Conservation (phyloP, 2,888 invertebrate species). For the Lamellibrachia satsuma region DNA sequence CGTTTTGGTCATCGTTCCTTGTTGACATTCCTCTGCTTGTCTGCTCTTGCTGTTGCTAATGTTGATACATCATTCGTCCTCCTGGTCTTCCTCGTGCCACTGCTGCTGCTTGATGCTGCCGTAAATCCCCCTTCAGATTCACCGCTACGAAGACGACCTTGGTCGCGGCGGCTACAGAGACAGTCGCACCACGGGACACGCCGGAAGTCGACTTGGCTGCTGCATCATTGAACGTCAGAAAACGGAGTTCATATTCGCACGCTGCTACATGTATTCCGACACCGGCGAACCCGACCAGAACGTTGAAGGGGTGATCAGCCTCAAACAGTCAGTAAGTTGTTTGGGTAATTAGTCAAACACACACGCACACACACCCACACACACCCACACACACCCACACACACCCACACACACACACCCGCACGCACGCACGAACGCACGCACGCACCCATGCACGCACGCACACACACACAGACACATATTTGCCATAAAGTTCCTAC, state of each 20-base stretch:
- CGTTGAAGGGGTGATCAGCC: constrained; percentile 20
- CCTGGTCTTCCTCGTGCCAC: not conserved
- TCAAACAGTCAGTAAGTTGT: constrained; percentile 21
- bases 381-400: too few relatives aligned
- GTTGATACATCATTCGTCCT: not conserved
- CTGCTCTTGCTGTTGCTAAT: not conserved
- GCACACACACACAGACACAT: too few relatives aligned
- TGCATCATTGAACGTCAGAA: not conserved
- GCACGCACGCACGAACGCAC: too few relatives aligned
- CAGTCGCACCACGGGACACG: not conserved
- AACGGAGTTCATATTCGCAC: not conserved
- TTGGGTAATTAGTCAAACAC: not conserved
- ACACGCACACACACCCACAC: not conserved
- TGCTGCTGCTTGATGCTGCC: not conserved
- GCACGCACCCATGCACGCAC: too few relatives aligned
- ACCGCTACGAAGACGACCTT: not conserved
- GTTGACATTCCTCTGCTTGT: not conserved
- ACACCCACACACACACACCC: too few relatives aligned
- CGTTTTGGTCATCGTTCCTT: not conserved
- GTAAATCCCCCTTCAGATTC: not conserved
- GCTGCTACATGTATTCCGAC: constrained; percentile 13
- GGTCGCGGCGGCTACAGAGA: not conserved
- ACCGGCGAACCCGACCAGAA: constrained; percentile 23
- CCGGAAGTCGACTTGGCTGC: not conserved
- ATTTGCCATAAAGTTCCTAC: too few relatives aligned